Evolutionary conservation across 2,888 invertebrate genomes (phyloP).

Genomic region (Tiliacea aurago): DNA sequence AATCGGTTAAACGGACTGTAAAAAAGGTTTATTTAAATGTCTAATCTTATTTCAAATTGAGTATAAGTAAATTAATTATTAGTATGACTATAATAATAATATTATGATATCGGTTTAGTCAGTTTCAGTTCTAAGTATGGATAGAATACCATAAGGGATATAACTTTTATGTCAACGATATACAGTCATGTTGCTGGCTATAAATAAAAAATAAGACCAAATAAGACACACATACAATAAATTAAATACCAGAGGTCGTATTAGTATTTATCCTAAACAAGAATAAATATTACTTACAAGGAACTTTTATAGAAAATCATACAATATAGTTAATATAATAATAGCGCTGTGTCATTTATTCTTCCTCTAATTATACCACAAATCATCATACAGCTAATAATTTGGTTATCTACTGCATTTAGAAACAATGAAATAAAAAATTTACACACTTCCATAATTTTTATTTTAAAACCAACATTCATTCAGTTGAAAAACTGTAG

Average conservation of each 20-base stretch:
- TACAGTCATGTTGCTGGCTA: background rate
- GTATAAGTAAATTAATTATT: background rate
- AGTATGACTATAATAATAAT: background rate
- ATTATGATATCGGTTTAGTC: background rate
- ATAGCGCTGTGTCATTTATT: background rate
- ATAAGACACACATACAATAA: background rate
- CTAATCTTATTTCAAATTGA: background rate
- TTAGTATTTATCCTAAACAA: background rate
- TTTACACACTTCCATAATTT: background rate
- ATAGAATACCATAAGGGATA: background rate
- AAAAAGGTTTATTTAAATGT: no score
- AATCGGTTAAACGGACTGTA: no score
- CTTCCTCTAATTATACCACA: background rate
- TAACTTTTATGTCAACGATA: background rate
- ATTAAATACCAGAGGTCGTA: background rate
- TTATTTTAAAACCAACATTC: background rate
- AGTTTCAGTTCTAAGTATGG: background rate
- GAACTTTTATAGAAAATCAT: background rate
- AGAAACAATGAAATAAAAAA: background rate
- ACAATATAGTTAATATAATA: background rate
- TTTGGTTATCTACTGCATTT: background rate
- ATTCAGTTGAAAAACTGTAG: no score
- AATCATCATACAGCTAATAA: background rate
- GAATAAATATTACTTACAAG: background rate
- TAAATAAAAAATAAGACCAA: conserved; percentile 1